Evolutionary conservation across 1,140 invertebrate genomes (phyloP).

Genomic region (Caerostris extrusa): DNA sequence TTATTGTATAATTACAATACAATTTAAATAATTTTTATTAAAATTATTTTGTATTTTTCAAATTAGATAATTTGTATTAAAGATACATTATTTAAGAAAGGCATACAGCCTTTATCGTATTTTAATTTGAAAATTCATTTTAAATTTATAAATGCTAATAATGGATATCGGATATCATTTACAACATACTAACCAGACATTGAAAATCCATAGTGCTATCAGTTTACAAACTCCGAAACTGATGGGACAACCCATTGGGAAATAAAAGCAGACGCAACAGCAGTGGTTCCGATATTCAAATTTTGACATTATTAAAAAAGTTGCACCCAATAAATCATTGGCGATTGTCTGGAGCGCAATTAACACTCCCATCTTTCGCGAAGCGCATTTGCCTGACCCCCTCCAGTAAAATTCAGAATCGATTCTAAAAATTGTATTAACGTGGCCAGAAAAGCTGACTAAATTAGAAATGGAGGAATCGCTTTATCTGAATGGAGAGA

Average conservation of each 20-base stretch:
- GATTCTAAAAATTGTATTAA: slow-evolving; percentile 29
- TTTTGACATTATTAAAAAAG: slow-evolving; percentile 49
- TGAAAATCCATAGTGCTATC: not conserved
- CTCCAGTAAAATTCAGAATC: slow-evolving; percentile 22
- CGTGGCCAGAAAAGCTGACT: slow-evolving; percentile 27
- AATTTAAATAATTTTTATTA: not conserved
- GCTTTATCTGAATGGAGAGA: not conserved
- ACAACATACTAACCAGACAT: not conserved
- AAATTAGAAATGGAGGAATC: slow-evolving; percentile 17
- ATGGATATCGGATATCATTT: slow-evolving; percentile 13
- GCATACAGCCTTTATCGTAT: too few relatives aligned
- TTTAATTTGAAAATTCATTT: too few relatives aligned
- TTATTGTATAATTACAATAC: not conserved
- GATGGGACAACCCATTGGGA: not conserved
- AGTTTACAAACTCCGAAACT: not conserved
- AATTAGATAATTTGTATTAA: too few relatives aligned
- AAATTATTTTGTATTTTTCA: too few relatives aligned
- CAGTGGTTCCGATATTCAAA: slow-evolving; percentile 1
- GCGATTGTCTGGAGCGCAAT: slow-evolving; percentile 38
- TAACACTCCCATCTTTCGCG: slow-evolving; percentile 35
- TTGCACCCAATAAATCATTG: slow-evolving; percentile 33
- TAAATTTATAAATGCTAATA: not conserved
- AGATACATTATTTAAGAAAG: too few relatives aligned
- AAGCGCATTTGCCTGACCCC: not conserved
- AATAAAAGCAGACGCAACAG: not conserved